Evolutionary conservation across 2,113 vertebrate genomes (phyloP).

Genomic region (Myrmecobius fasciatus): DNA sequence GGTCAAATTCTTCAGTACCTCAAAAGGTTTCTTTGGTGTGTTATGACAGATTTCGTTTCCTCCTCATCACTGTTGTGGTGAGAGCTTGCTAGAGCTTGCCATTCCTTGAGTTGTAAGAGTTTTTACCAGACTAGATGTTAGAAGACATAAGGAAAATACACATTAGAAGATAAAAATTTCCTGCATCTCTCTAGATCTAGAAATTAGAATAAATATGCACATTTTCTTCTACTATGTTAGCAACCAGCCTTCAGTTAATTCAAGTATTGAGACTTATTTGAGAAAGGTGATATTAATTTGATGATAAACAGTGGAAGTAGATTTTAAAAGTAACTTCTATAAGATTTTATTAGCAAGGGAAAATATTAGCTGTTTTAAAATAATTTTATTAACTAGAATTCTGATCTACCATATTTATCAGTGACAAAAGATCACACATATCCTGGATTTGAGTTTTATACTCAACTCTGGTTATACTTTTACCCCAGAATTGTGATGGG

Average conservation of each 20-base stretch:
- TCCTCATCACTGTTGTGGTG: neutral
- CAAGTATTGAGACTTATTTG: constrained; percentile 16
- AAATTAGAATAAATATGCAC: neutral
- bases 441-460: neutral
- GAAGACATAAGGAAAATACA: neutral
- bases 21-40: neutral
- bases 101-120: neutral
- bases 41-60: neutral
- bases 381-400: neutral
- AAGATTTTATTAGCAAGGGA: constrained; percentile 31
- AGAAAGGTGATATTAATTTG: constrained; percentile 22
- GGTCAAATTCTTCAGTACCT: neutral
- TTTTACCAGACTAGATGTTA: neutral
- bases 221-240: constrained; percentile 17
- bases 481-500: neutral
- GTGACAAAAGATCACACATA: neutral
- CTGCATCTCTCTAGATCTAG: constrained; percentile 11
- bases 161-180: constrained; percentile 36
- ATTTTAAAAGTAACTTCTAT: constrained; percentile 39
- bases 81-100: neutral
- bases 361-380: neutral
- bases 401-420: neutral
- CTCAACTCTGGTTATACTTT: constrained; percentile 1
- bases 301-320: constrained; percentile 30
- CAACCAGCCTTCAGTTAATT: constrained; percentile 8